Base-by-base conservation (phyloP, 2,797 vertebrate species). In the Micrastur ruficollis region DNA sequence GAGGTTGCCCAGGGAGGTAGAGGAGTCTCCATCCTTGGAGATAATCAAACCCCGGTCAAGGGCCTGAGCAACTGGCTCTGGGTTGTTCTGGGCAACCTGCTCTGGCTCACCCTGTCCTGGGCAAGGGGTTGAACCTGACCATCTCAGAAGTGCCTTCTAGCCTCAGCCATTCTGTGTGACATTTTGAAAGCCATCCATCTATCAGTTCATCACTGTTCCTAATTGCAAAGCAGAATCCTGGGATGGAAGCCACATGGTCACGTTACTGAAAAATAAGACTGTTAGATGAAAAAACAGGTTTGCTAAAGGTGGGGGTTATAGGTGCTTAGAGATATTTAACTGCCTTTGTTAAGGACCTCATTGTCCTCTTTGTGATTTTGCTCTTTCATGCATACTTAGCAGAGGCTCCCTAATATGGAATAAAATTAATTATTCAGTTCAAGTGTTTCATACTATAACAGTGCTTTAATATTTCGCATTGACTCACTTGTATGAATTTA, bases 291-390 rank as follows among this genome's bases (percentile, higher is more conserved):
- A 79, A 65, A 29, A 2, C 0, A 19, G 5, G 3, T 31, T 81
- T 42, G 2, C 4, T 18, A 32, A 67, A 32, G 23, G 8, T 40
- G 14, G 4, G 1, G 3, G 2, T 22, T 23, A 4, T 19, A 29
- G 6, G 11, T 50, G 8, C 4, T 76, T 29, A 8, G 2, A 52
- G 27, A 8, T 73, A 3, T 46, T 79, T 21, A 42, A 32, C 20
- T 32, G 2, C 14, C 14, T 11, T 44, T 42, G 29, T 62, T 26
- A 42, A 29, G 25, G 15, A 46, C 36, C n/a, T 49, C 10, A 15
- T 50, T 27, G 5, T 1, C 14, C 32, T 90, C 44, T 81, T 47
- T 47, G 17, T 44, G 26, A 26, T 18, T 44, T 74, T 76, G 9
- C 6, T 58, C 26, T 20, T 70, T 50, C 40, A 18, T 14, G 2